These are phyloP conservation scores for Glareola pratincola DNA, from an alignment of 2,113 vertebrate genomes.

Conservation along the genomic window DNA sequence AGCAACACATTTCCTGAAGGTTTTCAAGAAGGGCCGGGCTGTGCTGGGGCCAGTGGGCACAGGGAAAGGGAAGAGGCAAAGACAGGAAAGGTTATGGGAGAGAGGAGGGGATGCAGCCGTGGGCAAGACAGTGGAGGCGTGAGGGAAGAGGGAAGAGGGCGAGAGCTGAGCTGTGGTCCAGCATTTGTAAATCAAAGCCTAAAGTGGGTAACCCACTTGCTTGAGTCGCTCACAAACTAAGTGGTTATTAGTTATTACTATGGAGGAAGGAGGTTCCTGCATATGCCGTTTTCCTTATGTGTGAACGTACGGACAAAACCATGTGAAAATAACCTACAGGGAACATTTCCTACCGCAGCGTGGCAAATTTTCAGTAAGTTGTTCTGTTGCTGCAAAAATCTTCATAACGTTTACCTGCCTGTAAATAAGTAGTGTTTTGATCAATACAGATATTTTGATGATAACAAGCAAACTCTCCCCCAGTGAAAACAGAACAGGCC, in stretches of 20 bases:
- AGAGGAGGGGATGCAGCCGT: not conserved
- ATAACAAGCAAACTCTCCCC: not conserved
- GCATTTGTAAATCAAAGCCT: not conserved
- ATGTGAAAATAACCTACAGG: not conserved
- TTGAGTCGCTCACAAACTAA: not conserved
- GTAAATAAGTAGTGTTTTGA: not conserved
- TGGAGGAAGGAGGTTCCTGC: not conserved
- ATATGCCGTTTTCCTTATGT: fast-evolving
- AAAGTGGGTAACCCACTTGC: not conserved
- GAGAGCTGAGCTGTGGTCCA: not conserved
- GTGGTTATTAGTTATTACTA: not conserved
- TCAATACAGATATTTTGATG: not conserved
- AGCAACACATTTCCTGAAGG: not conserved
- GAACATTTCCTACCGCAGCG: not conserved
- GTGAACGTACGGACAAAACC: not conserved
- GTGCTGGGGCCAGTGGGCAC: fast-evolving
- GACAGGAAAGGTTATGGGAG: fast-evolving
- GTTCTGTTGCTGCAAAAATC: not conserved
- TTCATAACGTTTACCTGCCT: not conserved
- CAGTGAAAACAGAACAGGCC: not conserved
- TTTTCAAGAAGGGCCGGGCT: not conserved
- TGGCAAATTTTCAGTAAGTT: not conserved
- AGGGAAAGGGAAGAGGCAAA: too few species aligned
- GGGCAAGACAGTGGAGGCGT: fast-evolving
- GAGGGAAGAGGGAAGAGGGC: not conserved